Evolutionary conservation across 2,888 invertebrate species (phyloP), one percentile per base, ranked within the genome.

Genomic region (Perizoma flavofasciatum): DNA sequence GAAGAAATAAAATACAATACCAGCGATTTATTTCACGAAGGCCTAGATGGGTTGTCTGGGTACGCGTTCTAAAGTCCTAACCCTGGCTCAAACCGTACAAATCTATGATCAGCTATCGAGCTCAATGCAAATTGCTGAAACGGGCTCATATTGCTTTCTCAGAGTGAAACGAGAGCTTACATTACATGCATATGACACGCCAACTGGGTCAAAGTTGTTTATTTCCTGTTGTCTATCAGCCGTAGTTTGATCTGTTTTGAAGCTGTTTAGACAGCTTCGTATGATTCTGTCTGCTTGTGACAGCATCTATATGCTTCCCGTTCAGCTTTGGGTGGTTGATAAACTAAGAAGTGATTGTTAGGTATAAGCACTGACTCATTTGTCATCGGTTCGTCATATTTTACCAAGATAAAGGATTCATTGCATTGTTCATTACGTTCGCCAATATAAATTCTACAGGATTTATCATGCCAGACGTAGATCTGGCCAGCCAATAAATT

Each of bases 91-190:
- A n/a, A 11, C 63, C 59, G 62, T 65, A 66, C 67, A 66, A 73
- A 75, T 70, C 70, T 71, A 70, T 74, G 69, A 67, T 46, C 45
- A 43, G 10, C 48, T 39, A 44, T 55, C 32, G 61, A 55, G 70
- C 65, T 69, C 66, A 61, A 57, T 55, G 61, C 49, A 70, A 68
- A 71, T 72, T 71, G 63, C 69, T 69, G 57, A 54, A 63, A 65
- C 58, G 61, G 59, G 63, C 63, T 65, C 62, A 58, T 68, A 66
- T 68, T 59, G 67, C 58, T 64, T 71, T 68, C 57, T 63, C 50
- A 53, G 51, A 68, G 67, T 49, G 56, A 70, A 68, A 63, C 65
- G 51, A 66, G 61, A 66, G 59, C 55, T 56, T 52, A 58, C 68
- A 61, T 56, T 52, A 58, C 68, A 61, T 53, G 52, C 47, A 61